A percentile compares a stretch with the other conserved stretches of the same genome.
Conservation (phyloP, 2,113 vertebrate genomes). For the Lonchura striata region DNA sequence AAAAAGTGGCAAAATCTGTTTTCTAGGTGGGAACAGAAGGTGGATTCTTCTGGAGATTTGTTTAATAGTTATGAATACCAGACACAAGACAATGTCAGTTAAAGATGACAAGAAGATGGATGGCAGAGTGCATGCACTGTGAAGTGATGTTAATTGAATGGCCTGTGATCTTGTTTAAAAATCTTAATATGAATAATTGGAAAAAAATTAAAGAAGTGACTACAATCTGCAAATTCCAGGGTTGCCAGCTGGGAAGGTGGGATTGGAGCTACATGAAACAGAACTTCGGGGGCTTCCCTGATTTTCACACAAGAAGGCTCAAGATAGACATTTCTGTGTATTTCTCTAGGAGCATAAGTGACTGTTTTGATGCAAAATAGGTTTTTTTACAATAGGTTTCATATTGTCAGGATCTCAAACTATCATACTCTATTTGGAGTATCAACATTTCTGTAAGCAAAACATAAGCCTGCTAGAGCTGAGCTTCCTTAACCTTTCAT, state of each 20-base stretch:
- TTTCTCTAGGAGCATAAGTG: neutral
- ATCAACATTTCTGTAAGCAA: neutral
- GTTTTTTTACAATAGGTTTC: neutral
- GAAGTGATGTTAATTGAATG: constrained; percentile 62
- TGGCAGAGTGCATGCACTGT: constrained; percentile 12
- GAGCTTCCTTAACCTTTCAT: neutral
- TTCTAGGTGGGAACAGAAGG: constrained; percentile 67
- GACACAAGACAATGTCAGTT: constrained; percentile 53
- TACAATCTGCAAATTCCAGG: constrained; percentile 18
- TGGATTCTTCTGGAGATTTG: constrained; percentile 34
- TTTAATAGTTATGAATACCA: constrained; percentile 56
- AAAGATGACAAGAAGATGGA: constrained; percentile 68
- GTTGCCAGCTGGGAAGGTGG: constrained; percentile 30
- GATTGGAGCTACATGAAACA: constrained; percentile 18
- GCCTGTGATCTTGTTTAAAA: constrained; percentile 51
- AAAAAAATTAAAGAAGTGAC: constrained; percentile 49
- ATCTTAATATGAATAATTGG: constrained; percentile 18
- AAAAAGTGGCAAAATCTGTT: constrained; percentile 59
- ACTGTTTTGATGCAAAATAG: neutral
- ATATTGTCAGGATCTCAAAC: neutral
- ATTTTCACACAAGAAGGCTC: neutral
- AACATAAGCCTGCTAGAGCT: neutral
- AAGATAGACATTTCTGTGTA: neutral
- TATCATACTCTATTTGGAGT: neutral
- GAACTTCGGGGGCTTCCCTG: neutral